Base-by-base conservation (phyloP, 2,888 invertebrate genomes). In the Mesorhabditis sp. region DNA sequence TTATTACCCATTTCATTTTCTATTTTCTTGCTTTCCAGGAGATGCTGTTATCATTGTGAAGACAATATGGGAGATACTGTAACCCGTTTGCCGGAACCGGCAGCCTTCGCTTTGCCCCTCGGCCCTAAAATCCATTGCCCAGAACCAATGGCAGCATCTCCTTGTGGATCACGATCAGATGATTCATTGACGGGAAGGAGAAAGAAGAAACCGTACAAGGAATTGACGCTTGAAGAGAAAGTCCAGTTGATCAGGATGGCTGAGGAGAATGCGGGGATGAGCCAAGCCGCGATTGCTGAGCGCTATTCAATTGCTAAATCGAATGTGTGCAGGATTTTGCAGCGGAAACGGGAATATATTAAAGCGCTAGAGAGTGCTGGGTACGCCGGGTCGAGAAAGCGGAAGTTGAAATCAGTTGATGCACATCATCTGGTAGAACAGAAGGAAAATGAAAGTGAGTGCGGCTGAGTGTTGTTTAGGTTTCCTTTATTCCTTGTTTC, bases 171-270 rank as follows among this genome's bases (percentile, higher is more conserved):
- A 28, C 28, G 28, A 28, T 28, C 28, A 28, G 28, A 28, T 28
- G 28, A 28, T 28, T 28, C 28, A 28, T 50, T n/a, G 7, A 63
- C 73, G n/a, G 71, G 43, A 69, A 67, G 68, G 45, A 72, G 77
- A 66, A 81, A 80, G 71, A 82, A 82, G 74, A 83, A 83, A 71
- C 83, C 83, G 13, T 83, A 83, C 78, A 83, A 83, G 72, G 83
- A 83, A 74, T 65, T 83, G 73, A 83, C 81, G 4, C 74, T 83
- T 5, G 78, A 78, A 61, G 81, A 83, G 73, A 83, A 83, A 67
- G 83, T 83, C 64, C 73, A 79, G 65, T 73, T 83, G 45, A 83
- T 83, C 58, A 74, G 78, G 13, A 58, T 84, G 70, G 83, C 83
- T 42, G 83, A 83, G 67, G 70, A 74, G 50, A 82, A 83, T 69